Conservation (phyloP, 2,113 vertebrate genomes). For the Tricholaema leucomelas region DNA sequence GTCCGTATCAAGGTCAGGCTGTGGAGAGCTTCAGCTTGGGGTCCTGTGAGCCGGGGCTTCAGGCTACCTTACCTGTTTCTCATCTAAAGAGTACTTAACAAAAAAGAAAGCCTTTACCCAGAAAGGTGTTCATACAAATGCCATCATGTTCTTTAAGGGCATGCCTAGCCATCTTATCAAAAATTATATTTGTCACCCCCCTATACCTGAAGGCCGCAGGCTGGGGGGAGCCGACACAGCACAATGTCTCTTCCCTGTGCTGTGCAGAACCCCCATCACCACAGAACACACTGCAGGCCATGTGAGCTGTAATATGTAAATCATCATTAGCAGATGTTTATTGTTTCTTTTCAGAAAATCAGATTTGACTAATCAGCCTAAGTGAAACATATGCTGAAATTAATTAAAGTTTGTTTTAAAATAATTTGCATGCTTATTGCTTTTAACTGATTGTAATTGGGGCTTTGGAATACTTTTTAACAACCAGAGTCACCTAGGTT, state of each 20-base stretch:
- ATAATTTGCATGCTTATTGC: slow-evolving; percentile 64
- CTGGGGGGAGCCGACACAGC: background rate
- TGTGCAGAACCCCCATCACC: background rate
- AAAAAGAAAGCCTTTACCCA: background rate
- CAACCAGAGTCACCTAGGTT: slow-evolving; percentile 22
- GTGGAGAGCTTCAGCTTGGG: background rate
- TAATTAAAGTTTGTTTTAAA: slow-evolving; percentile 73
- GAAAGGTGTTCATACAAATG: background rate
- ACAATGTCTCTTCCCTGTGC: background rate
- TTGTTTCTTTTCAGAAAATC: slow-evolving; percentile 69
- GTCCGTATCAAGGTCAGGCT: background rate
- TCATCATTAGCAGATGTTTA: slow-evolving; percentile 70
- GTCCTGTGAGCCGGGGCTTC: background rate
- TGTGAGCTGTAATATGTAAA: slow-evolving; percentile 56
- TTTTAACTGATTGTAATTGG: slow-evolving; percentile 64
- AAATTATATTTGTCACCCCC: background rate
- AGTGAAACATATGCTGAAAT: slow-evolving; percentile 72
- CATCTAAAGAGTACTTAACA: background rate
- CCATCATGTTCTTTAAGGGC: background rate
- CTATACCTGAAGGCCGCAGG: background rate
- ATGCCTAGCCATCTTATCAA: background rate
- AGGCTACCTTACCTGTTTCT: background rate
- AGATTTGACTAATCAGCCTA: slow-evolving; percentile 66
- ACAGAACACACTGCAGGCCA: slow-evolving; percentile 16
- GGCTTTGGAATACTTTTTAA: slow-evolving; percentile 45